A percentile compares a stretch with the other conserved stretches of the same genome.
Conservation (phyloP, 2,797 vertebrate genomes). For the Tamandua tetradactyla region DNA sequence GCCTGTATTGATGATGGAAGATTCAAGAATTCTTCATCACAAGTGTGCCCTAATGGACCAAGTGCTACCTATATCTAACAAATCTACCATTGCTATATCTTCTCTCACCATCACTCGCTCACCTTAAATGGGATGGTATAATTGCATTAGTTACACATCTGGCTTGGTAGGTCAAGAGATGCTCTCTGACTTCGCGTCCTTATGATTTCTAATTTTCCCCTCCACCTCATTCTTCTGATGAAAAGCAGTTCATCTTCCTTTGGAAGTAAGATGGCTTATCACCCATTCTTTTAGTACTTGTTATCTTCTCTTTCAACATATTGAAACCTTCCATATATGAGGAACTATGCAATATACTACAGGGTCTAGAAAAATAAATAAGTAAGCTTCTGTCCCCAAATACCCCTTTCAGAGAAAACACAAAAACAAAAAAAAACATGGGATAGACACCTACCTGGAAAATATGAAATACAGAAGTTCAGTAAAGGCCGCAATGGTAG, state of each 20-base stretch:
- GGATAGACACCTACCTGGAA: not conserved
- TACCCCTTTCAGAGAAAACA: not conserved
- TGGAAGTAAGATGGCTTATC: not conserved
- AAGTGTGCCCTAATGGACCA: not conserved
- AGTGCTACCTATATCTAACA: not conserved
- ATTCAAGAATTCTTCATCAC: not conserved
- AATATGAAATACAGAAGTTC: not conserved
- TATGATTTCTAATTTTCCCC: not conserved
- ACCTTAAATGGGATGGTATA: not conserved
- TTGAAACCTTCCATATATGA: not conserved
- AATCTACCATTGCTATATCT: not conserved
- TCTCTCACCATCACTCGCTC: not conserved
- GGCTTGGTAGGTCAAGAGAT: not conserved
- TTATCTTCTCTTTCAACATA: not conserved
- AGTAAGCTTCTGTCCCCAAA: not conserved
- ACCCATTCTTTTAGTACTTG: not conserved
- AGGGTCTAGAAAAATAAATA: not conserved
- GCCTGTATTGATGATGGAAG: not conserved
- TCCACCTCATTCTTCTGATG: not conserved
- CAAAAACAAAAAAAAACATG: not conserved
- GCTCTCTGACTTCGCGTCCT: not conserved
- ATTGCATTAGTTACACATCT: not conserved
- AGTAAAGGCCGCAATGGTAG: not conserved
- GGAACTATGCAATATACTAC: not conserved
- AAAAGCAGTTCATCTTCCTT: not conserved